Evolutionary conservation across 2,113 vertebrate genomes (phyloP), one percentile per base, ranked within the genome.

Genomic region (Orthochromis malagaraziensis): DNA sequence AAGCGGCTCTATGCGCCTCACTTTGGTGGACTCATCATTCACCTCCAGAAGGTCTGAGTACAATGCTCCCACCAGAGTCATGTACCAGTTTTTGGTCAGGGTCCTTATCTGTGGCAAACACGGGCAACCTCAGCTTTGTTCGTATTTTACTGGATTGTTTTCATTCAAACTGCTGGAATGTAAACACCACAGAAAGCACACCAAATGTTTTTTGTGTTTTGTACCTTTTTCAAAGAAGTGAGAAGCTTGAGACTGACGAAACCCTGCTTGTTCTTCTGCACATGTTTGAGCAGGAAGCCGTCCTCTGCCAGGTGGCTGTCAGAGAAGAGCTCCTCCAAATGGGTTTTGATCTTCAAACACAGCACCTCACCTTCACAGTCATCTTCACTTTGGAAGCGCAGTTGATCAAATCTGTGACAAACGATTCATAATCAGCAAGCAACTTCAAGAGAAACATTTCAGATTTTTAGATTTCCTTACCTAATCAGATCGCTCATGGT

Each of bases 1-100:
- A 17, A 97, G 6, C 1, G 96, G 96, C 7, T 91, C 83, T 40
- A 87, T 92, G 2, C 96, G 90, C 17, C 96, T 68, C 12, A 98
- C 97, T 87, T 97, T 98, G 60, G 97, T 97, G 47, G 95, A 93
- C n/a, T 97, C 95, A 4, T 95, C 92, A 3, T 96, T 97, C 87
- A 98, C 96, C 81, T 97, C 96, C 93, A 98, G 95, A 49, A 95
- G 47, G 6, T 94, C 81, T 0, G 97, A 98, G 88, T 89, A 93
- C 19, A 19, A 90, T 14, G 97, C 95, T 38, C 95, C 96, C 0
- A 96, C 94, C 19, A 96, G 93, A 0, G 96, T 97, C 86, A 95
- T 88, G 40, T 91, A 85, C 97, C 97, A 97, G 93, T 97, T 95
- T 0, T 94, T 92, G 0, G 97, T 97, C 82, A 98, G 94, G 84